Evolutionary conservation across 35 echinoderm and acorn worm genomes (phyloP).

Genomic region (Heliocidaris tuberculata): DNA sequence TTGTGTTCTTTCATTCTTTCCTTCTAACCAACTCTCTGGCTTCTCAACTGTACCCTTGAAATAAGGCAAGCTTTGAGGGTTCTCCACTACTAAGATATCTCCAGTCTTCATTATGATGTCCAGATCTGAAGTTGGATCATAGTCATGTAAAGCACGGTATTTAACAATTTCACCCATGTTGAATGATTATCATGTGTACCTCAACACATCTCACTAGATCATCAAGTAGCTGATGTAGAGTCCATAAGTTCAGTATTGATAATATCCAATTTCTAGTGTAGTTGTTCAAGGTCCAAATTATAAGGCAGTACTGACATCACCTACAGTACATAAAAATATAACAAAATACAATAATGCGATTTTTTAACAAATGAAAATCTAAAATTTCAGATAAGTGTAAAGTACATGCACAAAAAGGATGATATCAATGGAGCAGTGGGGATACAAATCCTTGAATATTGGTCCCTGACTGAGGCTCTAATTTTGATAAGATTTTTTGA

Average conservation of each 20-base stretch:
- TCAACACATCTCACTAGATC: background rate
- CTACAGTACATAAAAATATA: background rate
- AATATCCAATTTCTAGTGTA: background rate
- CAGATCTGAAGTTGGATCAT: conserved; percentile 33
- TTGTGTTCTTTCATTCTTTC: conserved; percentile 78
- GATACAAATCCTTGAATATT: too few species aligned
- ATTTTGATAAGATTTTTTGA: too few species aligned
- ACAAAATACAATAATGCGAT: too few species aligned
- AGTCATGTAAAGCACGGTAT: conserved; percentile 69
- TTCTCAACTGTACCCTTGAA: conserved; percentile 86
- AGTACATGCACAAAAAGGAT: too few species aligned
- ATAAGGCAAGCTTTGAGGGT: conserved; percentile 44
- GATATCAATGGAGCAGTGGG: too few species aligned
- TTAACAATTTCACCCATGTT: conserved; percentile 65
- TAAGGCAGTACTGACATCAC: background rate
- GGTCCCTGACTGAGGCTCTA: too few species aligned
- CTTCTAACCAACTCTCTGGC: conserved; percentile 77
- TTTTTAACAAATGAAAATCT: too few species aligned
- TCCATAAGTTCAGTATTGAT: background rate
- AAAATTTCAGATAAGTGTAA: too few species aligned
- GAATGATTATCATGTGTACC: background rate
- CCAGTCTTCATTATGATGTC: conserved; percentile 75
- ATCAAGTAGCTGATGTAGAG: background rate
- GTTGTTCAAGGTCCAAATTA: background rate
- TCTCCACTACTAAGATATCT: conserved; percentile 70